phyloP scores from a whole-genome alignment of 2,888 invertebrate species.

The Labia minor region DNA sequence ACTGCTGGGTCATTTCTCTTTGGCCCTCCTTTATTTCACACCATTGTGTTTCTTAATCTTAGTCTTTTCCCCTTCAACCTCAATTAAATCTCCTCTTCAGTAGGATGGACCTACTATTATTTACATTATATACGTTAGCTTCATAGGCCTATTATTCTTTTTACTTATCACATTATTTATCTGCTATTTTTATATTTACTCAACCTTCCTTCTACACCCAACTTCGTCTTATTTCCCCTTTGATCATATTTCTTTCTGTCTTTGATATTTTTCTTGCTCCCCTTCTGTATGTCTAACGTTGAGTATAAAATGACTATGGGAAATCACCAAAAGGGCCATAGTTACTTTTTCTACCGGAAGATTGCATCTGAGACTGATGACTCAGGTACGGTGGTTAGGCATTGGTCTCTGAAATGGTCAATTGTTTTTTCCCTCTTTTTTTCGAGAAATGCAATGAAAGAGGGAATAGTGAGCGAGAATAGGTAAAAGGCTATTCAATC shows the following conservation, averaged over 20 bases:
- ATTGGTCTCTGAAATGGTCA: neutral
- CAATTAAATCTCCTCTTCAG: neutral
- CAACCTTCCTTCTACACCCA: neutral
- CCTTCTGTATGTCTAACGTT: neutral
- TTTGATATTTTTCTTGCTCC: neutral
- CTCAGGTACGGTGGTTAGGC: neutral
- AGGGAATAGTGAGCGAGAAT: neutral
- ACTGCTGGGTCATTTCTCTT: neutral
- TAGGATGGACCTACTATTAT: neutral
- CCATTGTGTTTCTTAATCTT: slow-evolving; percentile 13
- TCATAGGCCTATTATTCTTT: neutral
- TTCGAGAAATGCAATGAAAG: slow-evolving; percentile 7
- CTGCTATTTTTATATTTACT: neutral
- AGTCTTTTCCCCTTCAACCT: neutral
- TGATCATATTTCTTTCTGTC: neutral
- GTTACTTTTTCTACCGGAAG: slow-evolving; percentile 2
- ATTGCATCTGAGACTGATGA: neutral
- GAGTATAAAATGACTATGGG: neutral
- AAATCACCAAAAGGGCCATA: neutral
- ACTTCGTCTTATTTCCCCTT: neutral
- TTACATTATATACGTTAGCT: neutral
- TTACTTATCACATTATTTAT: neutral
- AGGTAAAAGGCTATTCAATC: slow-evolving; percentile 7
- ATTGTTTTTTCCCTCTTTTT: neutral
- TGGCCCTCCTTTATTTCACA: neutral